phyloP scores from a whole-genome alignment of 23 tunicate genomes.

The Aplidium turbinatum region DNA sequence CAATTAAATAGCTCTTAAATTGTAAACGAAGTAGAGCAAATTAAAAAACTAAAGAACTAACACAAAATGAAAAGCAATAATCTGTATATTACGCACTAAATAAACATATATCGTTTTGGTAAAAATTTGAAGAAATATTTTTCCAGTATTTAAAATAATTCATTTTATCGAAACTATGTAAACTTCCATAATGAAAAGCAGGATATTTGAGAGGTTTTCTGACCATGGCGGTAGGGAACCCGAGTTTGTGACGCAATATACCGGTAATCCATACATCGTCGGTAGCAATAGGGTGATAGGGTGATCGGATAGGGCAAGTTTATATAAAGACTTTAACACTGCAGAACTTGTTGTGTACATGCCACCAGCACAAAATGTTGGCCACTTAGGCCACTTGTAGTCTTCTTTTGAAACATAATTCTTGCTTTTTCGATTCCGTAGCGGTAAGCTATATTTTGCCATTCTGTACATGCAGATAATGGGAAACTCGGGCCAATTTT shows the following conservation, averaged over 20 bases:
- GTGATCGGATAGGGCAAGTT: constrained; percentile 7
- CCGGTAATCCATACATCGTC: constrained; percentile 70
- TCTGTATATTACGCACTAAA: too few species aligned
- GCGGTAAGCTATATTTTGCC: neutral
- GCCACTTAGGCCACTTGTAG: constrained; percentile 19
- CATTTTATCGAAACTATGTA: too few species aligned
- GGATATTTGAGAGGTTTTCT: neutral
- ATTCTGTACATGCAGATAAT: constrained; percentile 19
- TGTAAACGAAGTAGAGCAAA: too few species aligned
- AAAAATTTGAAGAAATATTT: too few species aligned
- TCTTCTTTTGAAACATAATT: constrained; percentile 23
- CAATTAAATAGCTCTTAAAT: too few species aligned
- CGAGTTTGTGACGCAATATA: constrained; percentile 11
- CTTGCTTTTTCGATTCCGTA: constrained; percentile 6
- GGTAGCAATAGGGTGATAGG: constrained; percentile 15
- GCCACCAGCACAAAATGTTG: constrained; percentile 63
- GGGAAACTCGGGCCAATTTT: constrained; percentile 33
- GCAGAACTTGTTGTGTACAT: constrained; percentile 45
- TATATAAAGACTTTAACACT: constrained; percentile 7
- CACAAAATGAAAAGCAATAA: too few species aligned
- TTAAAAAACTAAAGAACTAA: too few species aligned
- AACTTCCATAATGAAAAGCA: constrained; percentile 1
- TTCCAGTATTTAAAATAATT: too few species aligned
- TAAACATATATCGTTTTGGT: too few species aligned
- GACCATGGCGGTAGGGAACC: constrained; percentile 18